A percentile compares a stretch with the other conserved stretches of the same genome.
Evolutionary conservation across 1,140 invertebrate species (phyloP).

Genomic region (Drosophila ogumai): DNA sequence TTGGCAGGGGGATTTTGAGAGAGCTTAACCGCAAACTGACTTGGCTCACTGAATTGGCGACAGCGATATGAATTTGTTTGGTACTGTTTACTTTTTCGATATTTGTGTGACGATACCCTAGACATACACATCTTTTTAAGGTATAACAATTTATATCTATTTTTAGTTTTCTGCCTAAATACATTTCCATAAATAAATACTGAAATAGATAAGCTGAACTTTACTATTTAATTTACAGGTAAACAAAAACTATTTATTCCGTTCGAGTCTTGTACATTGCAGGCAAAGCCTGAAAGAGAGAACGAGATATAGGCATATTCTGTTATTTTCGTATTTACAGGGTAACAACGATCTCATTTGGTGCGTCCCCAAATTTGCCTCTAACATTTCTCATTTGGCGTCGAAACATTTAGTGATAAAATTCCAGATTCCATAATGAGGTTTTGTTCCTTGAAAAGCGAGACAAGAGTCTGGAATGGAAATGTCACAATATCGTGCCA

Average conservation of each 20-base stretch:
- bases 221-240: background rate
- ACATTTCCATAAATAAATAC: too few species aligned
- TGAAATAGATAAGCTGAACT: background rate
- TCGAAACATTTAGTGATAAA: constrained; percentile 53
- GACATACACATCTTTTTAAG: background rate
- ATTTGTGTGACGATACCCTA: constrained; percentile 1
- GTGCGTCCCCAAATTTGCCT: background rate
- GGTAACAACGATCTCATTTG: background rate
- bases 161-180: background rate
- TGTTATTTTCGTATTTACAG: background rate
- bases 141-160: background rate
- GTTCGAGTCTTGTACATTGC: background rate
- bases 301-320: background rate
- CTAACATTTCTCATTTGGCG: constrained; percentile 17
- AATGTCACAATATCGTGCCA: constrained; percentile 14
- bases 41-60: constrained; percentile 11
- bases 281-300: background rate
- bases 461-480: constrained; percentile 25
- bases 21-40: constrained; percentile 7
- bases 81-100: background rate
- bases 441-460: constrained; percentile 19
- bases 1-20: background rate
- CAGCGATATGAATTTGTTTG: constrained; percentile 18
- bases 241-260: background rate
- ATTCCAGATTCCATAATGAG: constrained; percentile 60